A percentile compares a stretch with the other conserved stretches of the same genome.
These are phyloP conservation scores for Darevskia mixta DNA, from an alignment of 2,797 vertebrate genomes.

Conservation along the genomic window DNA sequence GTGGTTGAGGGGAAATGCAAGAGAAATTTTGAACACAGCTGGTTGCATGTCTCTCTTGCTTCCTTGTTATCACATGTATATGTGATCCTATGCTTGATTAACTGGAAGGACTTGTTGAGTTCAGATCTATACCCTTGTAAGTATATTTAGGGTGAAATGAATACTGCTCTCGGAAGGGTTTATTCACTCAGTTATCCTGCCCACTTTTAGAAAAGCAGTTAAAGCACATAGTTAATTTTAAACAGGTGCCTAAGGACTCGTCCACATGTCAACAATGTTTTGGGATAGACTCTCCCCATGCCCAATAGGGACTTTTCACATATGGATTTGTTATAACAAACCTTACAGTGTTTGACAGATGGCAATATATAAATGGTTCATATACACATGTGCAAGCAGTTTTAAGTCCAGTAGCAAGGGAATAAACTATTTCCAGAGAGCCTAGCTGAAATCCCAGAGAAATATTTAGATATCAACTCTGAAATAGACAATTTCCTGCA, in stretches of 20 bases:
- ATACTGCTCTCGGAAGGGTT: neutral
- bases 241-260: neutral
- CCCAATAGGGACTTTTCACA: neutral
- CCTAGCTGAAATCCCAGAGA: neutral
- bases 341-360: conserved; percentile 17
- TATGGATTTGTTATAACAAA: conserved; percentile 23
- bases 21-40: no score
- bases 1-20: no score
- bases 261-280: neutral
- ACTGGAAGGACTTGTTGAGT: neutral
- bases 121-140: neutral
- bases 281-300: no score
- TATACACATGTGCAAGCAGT: neutral
- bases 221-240: neutral
- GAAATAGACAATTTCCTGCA: neutral
- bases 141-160: neutral
- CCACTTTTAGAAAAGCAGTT: neutral
- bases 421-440: conserved; percentile 5
- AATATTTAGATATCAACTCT: neutral
- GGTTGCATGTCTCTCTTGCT: neutral
- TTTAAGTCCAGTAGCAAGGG: conserved; percentile 13
- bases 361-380: conserved; percentile 12
- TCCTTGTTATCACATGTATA: neutral
- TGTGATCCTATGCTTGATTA: neutral
- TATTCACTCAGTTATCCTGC: neutral